These are phyloP conservation scores for Variabilichromis moorii DNA, from an alignment of 2,113 vertebrate species.

Conservation along the genomic window DNA sequence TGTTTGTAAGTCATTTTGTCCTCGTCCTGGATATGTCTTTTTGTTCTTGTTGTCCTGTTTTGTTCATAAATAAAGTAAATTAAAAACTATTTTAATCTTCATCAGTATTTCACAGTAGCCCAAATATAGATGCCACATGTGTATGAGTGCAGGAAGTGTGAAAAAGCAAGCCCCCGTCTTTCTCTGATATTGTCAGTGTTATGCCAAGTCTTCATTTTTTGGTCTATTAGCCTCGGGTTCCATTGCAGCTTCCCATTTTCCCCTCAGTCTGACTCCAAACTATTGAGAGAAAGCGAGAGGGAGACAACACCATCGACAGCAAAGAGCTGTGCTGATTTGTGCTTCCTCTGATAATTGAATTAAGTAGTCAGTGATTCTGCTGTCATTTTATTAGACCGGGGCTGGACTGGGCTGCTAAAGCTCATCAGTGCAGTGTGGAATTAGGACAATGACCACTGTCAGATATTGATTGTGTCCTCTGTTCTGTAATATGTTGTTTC, in stretches of 20 bases:
- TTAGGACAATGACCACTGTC: background rate
- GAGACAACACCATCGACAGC: background rate
- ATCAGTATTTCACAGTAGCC: background rate
- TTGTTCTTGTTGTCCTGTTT: background rate
- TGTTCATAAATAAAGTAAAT: background rate
- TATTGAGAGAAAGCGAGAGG: background rate
- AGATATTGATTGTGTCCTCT: background rate
- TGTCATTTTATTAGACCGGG: background rate
- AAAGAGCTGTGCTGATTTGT: background rate
- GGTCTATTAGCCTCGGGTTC: conserved; percentile 6
- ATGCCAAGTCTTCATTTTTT: background rate
- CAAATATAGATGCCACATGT: background rate
- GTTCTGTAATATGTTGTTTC: background rate
- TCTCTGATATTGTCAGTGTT: background rate
- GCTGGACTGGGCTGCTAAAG: background rate
- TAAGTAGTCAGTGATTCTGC: background rate
- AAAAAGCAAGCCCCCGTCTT: background rate
- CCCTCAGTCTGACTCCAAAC: background rate
- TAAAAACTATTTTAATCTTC: background rate
- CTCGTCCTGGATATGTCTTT: background rate
- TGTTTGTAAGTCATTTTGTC: background rate
- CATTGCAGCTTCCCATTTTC: background rate
- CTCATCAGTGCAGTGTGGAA: background rate
- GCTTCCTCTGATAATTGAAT: conserved; percentile 9
- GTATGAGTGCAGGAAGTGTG: background rate